Evolutionary conservation across 2,888 invertebrate genomes (phyloP).

Genomic region (Chelonus formosanus): DNA sequence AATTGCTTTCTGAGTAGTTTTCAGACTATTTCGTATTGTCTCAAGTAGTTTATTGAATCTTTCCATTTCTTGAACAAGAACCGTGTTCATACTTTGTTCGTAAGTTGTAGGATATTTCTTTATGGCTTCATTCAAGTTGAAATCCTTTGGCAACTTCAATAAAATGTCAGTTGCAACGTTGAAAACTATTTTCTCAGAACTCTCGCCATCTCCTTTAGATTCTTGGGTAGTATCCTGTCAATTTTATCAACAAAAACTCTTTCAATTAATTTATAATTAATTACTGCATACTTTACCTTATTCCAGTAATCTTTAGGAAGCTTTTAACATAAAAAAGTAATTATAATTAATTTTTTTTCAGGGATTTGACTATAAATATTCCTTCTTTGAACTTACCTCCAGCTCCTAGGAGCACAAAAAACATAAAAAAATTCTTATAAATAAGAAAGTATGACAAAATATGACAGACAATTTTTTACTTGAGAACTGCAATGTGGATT

Average conservation of each 20-base stretch:
- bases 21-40: constrained; percentile 79
- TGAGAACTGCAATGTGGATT: too few species aligned
- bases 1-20: constrained; percentile 86
- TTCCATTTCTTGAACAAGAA: constrained; percentile 86
- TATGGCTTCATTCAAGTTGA: constrained; percentile 74
- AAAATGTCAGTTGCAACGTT: constrained; percentile 84
- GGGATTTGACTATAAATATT: too few species aligned
- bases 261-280: not conserved
- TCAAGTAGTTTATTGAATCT: constrained; percentile 78
- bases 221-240: too few species aligned
- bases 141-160: constrained; percentile 77
- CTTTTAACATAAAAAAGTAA: too few species aligned
- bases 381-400: too few species aligned
- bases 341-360: too few species aligned
- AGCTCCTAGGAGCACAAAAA: too few species aligned
- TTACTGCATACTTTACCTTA: too few species aligned
- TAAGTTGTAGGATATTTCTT: constrained; percentile 79
- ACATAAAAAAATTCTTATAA: not conserved
- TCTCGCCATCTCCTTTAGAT: constrained; percentile 66
- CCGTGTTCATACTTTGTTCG: constrained; percentile 93
- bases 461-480: too few species aligned
- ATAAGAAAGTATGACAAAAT: constrained; percentile 2
- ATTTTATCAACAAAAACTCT: constrained; percentile 49
- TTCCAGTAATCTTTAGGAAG: too few species aligned
- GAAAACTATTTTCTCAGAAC: constrained; percentile 82